Percentiles rank a stretch among this genome's conserved stretches.
Evolutionary conservation across 2,797 vertebrate genomes (phyloP).

Genomic region (Myripristis jacobus): DNA sequence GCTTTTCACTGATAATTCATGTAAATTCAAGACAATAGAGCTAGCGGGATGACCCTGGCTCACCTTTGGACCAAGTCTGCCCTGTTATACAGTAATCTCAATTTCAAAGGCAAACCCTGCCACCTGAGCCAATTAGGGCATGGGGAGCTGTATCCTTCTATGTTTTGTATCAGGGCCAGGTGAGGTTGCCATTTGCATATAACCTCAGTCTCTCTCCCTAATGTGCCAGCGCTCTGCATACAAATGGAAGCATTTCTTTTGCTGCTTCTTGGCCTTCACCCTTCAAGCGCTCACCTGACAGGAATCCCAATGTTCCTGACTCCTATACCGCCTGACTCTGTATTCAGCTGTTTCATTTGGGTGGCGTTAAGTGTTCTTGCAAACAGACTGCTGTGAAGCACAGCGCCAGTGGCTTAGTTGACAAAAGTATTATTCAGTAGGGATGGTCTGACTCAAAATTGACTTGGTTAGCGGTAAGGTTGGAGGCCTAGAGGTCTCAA

Average conservation of each 20-base stretch:
- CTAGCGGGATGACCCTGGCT: conserved; percentile 48
- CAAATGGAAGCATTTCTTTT: conserved; percentile 85
- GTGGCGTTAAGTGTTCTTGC: conserved; percentile 58
- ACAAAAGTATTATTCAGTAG: conserved; percentile 47
- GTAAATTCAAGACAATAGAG: conserved; percentile 64
- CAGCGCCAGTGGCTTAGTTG: conserved; percentile 30
- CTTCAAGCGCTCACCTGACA: conserved; percentile 79
- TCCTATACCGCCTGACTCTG: conserved; percentile 59
- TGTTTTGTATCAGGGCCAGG: conserved; percentile 72
- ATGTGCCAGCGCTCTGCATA: conserved; percentile 83
- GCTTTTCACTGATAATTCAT: conserved; percentile 60
- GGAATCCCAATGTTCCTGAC: conserved; percentile 81
- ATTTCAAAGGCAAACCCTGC: conserved; percentile 83
- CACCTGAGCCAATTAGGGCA: conserved; percentile 84
- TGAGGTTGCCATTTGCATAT: conserved; percentile 85
- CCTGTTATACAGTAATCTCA: conserved; percentile 79
- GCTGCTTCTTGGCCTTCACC: conserved; percentile 77
- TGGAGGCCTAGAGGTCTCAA: conserved; percentile 47
- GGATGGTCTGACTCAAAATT: conserved; percentile 55
- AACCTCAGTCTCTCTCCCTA: conserved; percentile 82
- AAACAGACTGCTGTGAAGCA: conserved; percentile 55
- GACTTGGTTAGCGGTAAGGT: conserved; percentile 57
- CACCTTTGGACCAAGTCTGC: conserved; percentile 77
- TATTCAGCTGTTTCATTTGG: conserved; percentile 72
- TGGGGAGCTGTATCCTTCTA: conserved; percentile 62